Base-by-base conservation (phyloP, 2,888 invertebrate species). In the Allolobophora icterica region DNA sequence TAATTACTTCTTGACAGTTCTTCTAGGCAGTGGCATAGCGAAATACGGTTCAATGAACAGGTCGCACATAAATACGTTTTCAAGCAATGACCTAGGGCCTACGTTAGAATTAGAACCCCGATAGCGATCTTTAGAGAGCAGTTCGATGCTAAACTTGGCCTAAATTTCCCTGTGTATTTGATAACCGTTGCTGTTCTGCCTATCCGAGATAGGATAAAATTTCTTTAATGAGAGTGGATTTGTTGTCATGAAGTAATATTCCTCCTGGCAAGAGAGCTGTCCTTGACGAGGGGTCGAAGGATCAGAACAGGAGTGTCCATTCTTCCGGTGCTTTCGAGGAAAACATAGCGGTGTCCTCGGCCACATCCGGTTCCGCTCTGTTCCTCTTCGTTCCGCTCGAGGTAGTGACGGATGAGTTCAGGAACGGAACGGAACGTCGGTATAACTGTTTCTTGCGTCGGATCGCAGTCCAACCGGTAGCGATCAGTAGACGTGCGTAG, bases 271-370 rank as follows among this genome's bases (percentile, higher is more conserved):
- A 71, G 71, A 1, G 71, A 33, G 33, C 30, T 89, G 42, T 40
- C 42, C 33, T 42, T 38, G n/a, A 89, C n/a, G 89, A 97, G 95
- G 0, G 98, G 98, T 89, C 96, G 95, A 30, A 96, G 96, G 92
- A 98, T 96, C 90, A 97, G 96, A 71, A 98, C 97, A 15, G 97
- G 97, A 45, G 97, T 97, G 95, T 97, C 97, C 91, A 97, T 96
- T 93, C 97, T 96, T 6, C 97, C 97, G 92, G 96, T 96, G 42
- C 96, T 96, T 95, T 98, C 97, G 58, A 98, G 96, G 97, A 97
- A 98, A 90, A 97, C 97, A 40, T 91, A 91, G 35, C 84, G 90
- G 24, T 91, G 91, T 19, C 42, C 58, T 24, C 71, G 87, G 21
- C 90, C 89, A 84, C 89, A 87, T 40, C 52, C 91, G 40, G 90